Percentiles rank a stretch among this genome's conserved stretches.
Conservation (phyloP, 1,140 invertebrate species). For the Bilobella aurantiaca region DNA sequence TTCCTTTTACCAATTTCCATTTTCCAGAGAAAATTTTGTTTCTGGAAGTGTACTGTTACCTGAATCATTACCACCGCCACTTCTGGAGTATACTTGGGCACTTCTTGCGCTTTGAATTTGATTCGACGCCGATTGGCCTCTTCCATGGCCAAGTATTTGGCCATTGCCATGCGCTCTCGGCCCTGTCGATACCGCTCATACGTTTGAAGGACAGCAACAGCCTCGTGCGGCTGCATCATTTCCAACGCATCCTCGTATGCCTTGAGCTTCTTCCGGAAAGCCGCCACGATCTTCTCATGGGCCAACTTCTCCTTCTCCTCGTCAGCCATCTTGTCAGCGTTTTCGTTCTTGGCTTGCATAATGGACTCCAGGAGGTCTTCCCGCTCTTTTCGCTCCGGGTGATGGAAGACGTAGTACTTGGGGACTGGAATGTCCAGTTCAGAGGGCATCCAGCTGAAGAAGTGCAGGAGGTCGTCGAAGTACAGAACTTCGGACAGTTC, state of each 20-base stretch:
- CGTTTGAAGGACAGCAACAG: conserved; percentile 57
- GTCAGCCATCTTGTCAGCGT: not conserved
- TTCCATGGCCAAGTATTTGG: conserved; percentile 15
- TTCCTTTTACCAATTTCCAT: too few species aligned
- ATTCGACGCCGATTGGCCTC: conserved; percentile 40
- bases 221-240: conserved; percentile 3
- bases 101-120: conserved; percentile 37
- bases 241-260: conserved; percentile 1
- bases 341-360: not conserved
- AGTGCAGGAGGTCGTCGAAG: conserved; percentile 43
- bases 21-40: not conserved
- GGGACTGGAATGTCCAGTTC: conserved; percentile 46
- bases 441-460: conserved; percentile 38
- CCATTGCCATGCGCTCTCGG: conserved; percentile 46
- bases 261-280: not conserved
- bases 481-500: conserved; percentile 25
- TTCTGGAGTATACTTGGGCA: not conserved
- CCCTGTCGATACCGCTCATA: conserved; percentile 85
- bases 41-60: not conserved
- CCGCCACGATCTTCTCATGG: not conserved
- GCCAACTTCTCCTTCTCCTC: not conserved
- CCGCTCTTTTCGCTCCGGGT: not conserved
- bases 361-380: not conserved
- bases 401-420: conserved; percentile 40
- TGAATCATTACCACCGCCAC: conserved; percentile 60